Percentiles rank a stretch among this genome's conserved stretches.
phyloP scores from a whole-genome alignment of 2,888 invertebrate species.

The Leistus spinibarbis region DNA sequence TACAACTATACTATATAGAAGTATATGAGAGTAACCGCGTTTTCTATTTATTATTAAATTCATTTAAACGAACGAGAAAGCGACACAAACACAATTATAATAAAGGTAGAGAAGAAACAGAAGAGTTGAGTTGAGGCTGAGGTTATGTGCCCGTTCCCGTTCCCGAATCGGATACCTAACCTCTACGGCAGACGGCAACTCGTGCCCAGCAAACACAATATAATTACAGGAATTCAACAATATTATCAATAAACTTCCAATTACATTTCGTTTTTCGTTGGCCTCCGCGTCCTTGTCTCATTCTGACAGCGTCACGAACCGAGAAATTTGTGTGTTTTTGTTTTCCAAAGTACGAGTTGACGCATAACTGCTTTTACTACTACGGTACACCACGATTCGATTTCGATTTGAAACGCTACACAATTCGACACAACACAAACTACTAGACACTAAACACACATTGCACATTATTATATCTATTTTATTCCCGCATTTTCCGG shows the following conservation, averaged over 20 bases:
- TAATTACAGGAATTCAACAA: constrained; percentile 35
- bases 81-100: not conserved
- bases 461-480: constrained; percentile 46
- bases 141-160: constrained; percentile 50
- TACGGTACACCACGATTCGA: constrained; percentile 43
- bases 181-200: constrained; percentile 45
- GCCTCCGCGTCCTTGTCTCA: constrained; percentile 63
- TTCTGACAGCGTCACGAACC: constrained; percentile 56
- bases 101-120: not conserved
- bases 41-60: not conserved
- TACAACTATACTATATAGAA: not conserved
- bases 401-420: constrained; percentile 44
- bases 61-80: not conserved
- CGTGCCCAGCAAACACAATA: constrained; percentile 35
- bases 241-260: constrained; percentile 42
- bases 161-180: constrained; percentile 47
- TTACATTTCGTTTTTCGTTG: constrained; percentile 64
- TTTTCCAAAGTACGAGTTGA: constrained; percentile 47
- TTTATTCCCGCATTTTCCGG: constrained; percentile 46
- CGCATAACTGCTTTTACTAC: constrained; percentile 48
- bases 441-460: constrained; percentile 46
- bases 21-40: not conserved
- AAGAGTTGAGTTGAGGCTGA: constrained; percentile 34
- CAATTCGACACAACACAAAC: constrained; percentile 46
- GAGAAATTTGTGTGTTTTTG: constrained; percentile 53